These are phyloP conservation scores for Apostichopus japonicus DNA, from an alignment of 35 echinoderm and acorn worm species.

Conservation along the genomic window DNA sequence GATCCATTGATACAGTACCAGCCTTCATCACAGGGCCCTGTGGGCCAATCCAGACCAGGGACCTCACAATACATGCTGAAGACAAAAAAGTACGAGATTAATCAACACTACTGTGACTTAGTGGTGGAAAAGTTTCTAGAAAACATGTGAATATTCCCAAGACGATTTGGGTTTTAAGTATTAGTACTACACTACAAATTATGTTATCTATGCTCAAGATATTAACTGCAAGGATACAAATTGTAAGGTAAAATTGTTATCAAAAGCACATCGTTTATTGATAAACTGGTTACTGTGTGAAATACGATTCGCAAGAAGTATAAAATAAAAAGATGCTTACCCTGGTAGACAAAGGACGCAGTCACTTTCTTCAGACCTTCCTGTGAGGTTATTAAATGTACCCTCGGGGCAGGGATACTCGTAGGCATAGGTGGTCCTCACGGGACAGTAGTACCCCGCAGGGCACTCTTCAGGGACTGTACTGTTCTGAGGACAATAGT, in stretches of 20 bases:
- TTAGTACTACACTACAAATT: too few relatives aligned
- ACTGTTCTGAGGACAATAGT: constrained; percentile 89
- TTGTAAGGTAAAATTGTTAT: too few relatives aligned
- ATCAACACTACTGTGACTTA: too few relatives aligned
- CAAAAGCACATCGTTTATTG: too few relatives aligned
- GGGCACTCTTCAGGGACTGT: constrained; percentile 81
- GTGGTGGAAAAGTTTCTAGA: too few relatives aligned
- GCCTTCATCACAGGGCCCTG: constrained; percentile 79
- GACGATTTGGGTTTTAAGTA: too few relatives aligned
- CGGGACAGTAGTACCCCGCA: constrained; percentile 85
- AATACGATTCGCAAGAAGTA: too few relatives aligned
- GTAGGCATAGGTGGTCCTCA: constrained; percentile 67
- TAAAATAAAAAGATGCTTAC: constrained; percentile 22
- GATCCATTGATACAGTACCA: constrained; percentile 98
- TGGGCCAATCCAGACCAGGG: constrained; percentile 83
- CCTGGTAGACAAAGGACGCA: constrained; percentile 87
- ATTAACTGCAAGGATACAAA: too few relatives aligned
- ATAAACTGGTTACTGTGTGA: too few relatives aligned
- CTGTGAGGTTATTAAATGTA: constrained; percentile 94
- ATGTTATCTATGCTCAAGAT: too few relatives aligned
- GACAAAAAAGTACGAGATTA: background rate
- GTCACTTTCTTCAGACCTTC: constrained; percentile 48
- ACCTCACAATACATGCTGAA: constrained; percentile 83
- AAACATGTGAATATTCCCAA: too few relatives aligned
- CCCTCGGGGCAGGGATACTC: constrained; percentile 85